Conservation (phyloP, 2,888 invertebrate genomes). For the Spisula subtruncata region DNA sequence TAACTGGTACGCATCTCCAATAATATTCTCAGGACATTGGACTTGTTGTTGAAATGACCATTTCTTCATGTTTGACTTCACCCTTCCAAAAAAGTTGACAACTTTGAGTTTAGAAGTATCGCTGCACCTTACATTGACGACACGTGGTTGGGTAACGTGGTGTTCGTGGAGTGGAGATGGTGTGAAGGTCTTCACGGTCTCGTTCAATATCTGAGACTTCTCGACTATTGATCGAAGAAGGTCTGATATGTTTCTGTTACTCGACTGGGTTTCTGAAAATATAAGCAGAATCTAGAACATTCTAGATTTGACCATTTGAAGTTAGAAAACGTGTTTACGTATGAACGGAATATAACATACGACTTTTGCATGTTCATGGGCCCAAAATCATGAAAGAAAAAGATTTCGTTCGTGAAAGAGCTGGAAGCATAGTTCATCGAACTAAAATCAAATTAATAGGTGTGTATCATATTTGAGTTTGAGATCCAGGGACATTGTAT, state of each 20-base stretch:
- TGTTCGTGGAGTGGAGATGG: not conserved
- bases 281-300: not conserved
- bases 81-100: not conserved
- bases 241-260: not conserved
- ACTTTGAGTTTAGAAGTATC: not conserved
- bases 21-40: not conserved
- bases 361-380: too few relatives aligned
- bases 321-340: too few relatives aligned
- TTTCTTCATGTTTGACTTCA: slow-evolving; percentile 24
- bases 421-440: too few relatives aligned
- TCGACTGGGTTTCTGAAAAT: not conserved
- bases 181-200: not conserved
- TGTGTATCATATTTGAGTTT: too few relatives aligned
- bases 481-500: too few relatives aligned
- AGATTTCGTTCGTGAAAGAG: too few relatives aligned
- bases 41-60: slow-evolving; percentile 15
- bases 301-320: too few relatives aligned
- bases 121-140: not conserved
- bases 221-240: not conserved
- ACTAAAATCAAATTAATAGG: too few relatives aligned
- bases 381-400: too few relatives aligned
- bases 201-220: not conserved
- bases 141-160: too few relatives aligned
- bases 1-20: not conserved
- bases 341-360: too few relatives aligned